These are phyloP conservation scores for Lacerta agilis DNA, from an alignment of 2,797 vertebrate genomes.

Conservation along the genomic window DNA sequence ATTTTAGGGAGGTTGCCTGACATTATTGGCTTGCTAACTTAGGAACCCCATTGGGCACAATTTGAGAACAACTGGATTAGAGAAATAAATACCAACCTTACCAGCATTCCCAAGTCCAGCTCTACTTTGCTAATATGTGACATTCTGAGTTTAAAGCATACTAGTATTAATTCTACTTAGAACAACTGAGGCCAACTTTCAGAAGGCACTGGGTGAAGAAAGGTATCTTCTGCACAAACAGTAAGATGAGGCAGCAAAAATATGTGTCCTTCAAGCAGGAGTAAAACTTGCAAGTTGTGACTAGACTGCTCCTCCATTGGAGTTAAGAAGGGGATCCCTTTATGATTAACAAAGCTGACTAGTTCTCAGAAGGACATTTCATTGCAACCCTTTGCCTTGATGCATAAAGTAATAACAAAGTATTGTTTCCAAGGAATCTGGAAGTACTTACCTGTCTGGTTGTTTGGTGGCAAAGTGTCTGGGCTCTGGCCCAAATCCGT, in stretches of 20 bases:
- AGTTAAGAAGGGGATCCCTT: not conserved
- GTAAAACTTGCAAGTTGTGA: not conserved
- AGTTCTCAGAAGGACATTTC: constrained; percentile 34
- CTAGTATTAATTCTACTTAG: not conserved
- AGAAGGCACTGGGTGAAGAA: not conserved
- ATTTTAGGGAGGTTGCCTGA: not conserved
- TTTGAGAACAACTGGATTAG: not conserved
- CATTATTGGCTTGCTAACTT: not conserved
- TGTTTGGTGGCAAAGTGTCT: constrained; percentile 53
- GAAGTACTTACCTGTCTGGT: constrained; percentile 77
- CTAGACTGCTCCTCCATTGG: not conserved
- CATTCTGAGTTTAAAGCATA: not conserved
- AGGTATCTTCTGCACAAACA: not conserved
- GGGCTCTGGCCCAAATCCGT: constrained; percentile 58
- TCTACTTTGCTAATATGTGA: not conserved
- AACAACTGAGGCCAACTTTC: not conserved
- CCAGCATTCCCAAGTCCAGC: not conserved
- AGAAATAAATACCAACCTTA: not conserved
- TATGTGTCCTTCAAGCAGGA: not conserved
- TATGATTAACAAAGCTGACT: not conserved
- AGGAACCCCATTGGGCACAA: not conserved
- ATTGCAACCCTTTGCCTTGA: not conserved
- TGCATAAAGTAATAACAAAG: constrained; percentile 10
- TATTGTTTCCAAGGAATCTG: not conserved
- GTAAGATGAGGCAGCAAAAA: not conserved